Conservation (phyloP, 1,140 invertebrate species). For the Eriosoma lanigerum region DNA sequence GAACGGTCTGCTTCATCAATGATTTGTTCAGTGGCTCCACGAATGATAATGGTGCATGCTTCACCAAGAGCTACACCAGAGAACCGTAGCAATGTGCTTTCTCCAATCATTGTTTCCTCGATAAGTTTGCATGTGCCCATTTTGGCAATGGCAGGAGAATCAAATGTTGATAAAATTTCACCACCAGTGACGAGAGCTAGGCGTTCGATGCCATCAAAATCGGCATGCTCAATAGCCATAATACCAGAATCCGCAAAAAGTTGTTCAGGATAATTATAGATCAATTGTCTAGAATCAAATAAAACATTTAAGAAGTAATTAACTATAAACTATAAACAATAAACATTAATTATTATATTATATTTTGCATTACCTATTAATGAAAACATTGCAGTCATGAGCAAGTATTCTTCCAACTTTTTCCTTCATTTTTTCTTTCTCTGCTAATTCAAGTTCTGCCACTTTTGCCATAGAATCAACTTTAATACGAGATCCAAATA, state of each 20-base stretch:
- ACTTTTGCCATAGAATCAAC: slow-evolving; percentile 98
- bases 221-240: slow-evolving; percentile 99
- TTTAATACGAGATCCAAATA: slow-evolving; percentile 97
- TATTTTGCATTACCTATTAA: slow-evolving; percentile 75
- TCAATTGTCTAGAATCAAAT: slow-evolving; percentile 79
- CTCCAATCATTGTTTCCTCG: slow-evolving; percentile 97
- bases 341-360: no score
- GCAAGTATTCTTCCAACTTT: slow-evolving; percentile 97
- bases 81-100: slow-evolving; percentile 94
- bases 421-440: slow-evolving; percentile 99
- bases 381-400: slow-evolving; percentile 97
- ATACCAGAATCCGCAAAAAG: slow-evolving; percentile 96
- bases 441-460: slow-evolving; percentile 94
- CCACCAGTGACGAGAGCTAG: slow-evolving; percentile 95
- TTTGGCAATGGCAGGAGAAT: slow-evolving; percentile 87
- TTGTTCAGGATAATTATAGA: slow-evolving; percentile 99
- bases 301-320: no score
- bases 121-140: slow-evolving; percentile 93
- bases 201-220: slow-evolving; percentile 98
- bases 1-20: slow-evolving; percentile 98
- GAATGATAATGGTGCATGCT: slow-evolving; percentile 94
- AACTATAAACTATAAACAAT: no score
- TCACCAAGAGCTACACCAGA: slow-evolving; percentile 92
- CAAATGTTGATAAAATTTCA: slow-evolving; percentile 99
- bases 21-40: slow-evolving; percentile 99